Evolutionary conservation across 2,888 invertebrate genomes (phyloP).

Genomic region (Lymantria monacha): DNA sequence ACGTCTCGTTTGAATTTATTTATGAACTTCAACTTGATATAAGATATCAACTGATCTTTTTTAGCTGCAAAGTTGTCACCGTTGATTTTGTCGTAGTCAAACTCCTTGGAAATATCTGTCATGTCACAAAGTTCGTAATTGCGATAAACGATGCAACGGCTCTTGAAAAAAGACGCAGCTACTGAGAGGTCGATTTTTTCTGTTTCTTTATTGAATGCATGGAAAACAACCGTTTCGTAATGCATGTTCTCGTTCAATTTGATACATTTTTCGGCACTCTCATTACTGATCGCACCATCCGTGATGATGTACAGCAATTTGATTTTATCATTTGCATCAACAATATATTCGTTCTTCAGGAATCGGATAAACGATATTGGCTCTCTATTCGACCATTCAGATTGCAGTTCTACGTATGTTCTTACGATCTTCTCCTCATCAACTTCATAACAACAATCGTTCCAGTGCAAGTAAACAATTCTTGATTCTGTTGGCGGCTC

Average conservation of each 20-base stretch:
- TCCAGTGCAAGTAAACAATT: conserved; percentile 43
- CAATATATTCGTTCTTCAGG: conserved; percentile 9
- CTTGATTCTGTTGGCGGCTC: conserved; percentile 20
- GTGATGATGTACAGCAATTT: conserved; percentile 41
- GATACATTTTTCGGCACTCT: conserved; percentile 17
- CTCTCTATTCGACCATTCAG: not conserved
- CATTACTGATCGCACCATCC: conserved; percentile 28
- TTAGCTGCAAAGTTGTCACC: conserved; percentile 32
- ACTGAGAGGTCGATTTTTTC: conserved; percentile 34
- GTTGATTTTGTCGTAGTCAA: conserved; percentile 35
- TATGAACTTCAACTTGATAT: conserved; percentile 39
- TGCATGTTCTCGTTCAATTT: conserved; percentile 30
- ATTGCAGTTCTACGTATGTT: not conserved
- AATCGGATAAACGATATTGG: conserved; percentile 7
- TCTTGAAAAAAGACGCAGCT: conserved; percentile 14
- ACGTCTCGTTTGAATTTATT: conserved; percentile 21
- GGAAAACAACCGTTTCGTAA: conserved; percentile 38
- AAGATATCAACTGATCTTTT: conserved; percentile 36
- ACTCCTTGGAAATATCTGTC: conserved; percentile 35
- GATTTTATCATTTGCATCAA: conserved; percentile 22
- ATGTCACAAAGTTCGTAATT: conserved; percentile 31
- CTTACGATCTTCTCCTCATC: conserved; percentile 22
- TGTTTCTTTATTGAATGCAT: not conserved
- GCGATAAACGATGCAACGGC: conserved; percentile 31
- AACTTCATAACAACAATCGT: conserved; percentile 29